A percentile compares a stretch with the other conserved stretches of the same genome.
Conservation (phyloP, 2,113 vertebrate species). For the Typhlomys cinereus region DNA sequence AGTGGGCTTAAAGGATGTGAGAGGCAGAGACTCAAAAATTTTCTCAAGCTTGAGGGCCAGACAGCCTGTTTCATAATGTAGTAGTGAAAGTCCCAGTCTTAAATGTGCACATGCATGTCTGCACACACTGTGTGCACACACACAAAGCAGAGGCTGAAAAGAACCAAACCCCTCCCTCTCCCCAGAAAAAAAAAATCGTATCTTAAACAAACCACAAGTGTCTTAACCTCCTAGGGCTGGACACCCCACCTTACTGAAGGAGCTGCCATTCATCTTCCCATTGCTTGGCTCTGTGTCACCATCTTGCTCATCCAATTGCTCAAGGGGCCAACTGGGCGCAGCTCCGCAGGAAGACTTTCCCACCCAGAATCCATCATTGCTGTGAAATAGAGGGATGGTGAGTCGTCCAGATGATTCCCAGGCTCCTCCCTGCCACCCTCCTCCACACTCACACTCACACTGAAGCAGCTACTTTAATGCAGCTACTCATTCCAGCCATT, state of each 20-base stretch:
- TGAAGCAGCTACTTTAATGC: background rate
- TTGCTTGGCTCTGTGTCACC: constrained; percentile 90
- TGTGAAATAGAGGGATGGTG: constrained; percentile 81
- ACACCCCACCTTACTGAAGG: constrained; percentile 84
- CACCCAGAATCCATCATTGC: constrained; percentile 94
- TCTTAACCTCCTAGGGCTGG: accelerated
- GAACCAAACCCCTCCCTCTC: background rate
- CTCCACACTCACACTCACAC: no score
- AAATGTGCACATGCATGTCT: no score
- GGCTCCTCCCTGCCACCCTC: constrained; percentile 79
- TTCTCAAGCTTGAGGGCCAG: no score
- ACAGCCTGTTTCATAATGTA: no score
- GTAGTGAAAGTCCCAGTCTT: no score
- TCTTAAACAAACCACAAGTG: constrained; percentile 76
- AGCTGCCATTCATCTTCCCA: constrained; percentile 90
- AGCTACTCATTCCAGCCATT: background rate
- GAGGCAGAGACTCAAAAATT: no score
- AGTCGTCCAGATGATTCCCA: constrained; percentile 62
- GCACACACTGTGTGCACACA: no score
- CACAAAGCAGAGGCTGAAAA: no score
- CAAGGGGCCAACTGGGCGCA: constrained; percentile 95
- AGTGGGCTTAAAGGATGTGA: no score
- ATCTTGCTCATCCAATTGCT: constrained; percentile 94
- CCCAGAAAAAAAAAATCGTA: background rate
- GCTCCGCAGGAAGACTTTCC: constrained; percentile 94